Evolutionary conservation across 2,888 invertebrate genomes (phyloP), one percentile per base, ranked within the genome.

Genomic region (Neoaliturus tenellus): DNA sequence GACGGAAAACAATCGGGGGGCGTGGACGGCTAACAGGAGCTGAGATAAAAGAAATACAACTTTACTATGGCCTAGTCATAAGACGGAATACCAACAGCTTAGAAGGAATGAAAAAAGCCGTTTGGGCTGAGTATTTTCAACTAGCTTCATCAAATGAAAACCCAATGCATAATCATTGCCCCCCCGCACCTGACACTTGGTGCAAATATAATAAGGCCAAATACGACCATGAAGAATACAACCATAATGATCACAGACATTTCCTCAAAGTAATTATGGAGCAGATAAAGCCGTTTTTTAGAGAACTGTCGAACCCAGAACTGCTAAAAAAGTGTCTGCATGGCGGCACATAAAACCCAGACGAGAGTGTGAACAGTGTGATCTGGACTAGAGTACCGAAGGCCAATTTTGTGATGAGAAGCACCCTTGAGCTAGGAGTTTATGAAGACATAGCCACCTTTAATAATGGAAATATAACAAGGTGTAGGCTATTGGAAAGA

Each of bases 11-110:
- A 28, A 71, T 85, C n/a, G 82, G 84, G 69, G 86, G 86, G 20
- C 85, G 83, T 85, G 85, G 84, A 0, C 85, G 87, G 67, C 78
- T 88, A 25, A 87, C 86, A 8, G 87, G 87, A n/a, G 83, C 84
- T 69, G 33, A 86, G 17, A 87, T 89, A 35, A 83, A 87, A 31
- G 81, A 87, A 83, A 51, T 89, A 48, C 86, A 85, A 28, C 80
- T 69, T 20, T 88, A 86, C 82, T 88, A 88, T 82, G 87, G 88
- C 3, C 20, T 23, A 6, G 51, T 23, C 10, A 20, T 51, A 4
- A 44, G 51, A 23, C 20, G 51, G 23, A 51, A 51, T 51, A 23
- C 20, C 10, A 6, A 3, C 5, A 23, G 20, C 51, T 23, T 51
- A 23, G 3, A 51, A 51, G 10, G 23, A 1, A 51, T 51, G 51